Evolutionary conservation across 2,113 vertebrate species (phyloP), one percentile per base, ranked within the genome.

Genomic region (Synchiropus splendidus): DNA sequence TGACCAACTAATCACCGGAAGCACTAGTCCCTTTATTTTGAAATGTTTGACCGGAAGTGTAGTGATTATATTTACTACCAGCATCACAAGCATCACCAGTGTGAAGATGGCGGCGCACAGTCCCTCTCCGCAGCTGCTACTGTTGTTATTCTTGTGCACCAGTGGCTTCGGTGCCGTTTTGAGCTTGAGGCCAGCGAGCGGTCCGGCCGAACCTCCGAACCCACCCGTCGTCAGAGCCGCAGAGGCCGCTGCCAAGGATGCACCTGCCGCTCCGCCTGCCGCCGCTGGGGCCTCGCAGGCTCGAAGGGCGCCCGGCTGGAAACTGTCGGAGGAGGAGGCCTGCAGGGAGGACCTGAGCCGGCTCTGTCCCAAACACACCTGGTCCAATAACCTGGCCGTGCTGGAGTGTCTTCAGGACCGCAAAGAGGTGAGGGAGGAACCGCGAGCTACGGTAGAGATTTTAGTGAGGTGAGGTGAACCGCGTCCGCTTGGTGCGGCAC

Each of bases 341-440:
- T 97, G 93, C 68, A 80, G 89, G 62, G 92, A 92, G 57, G 93
- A 97, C 83, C 84, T 97, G 83, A 84, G 68, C 75, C 87, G 92
- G 42, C 84, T 95, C 65, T 98, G 93, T 61, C 89, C 92, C 51
- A 91, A 90, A 67, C 89, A 94, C 75, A 91, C 90, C 76, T 97
- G 94, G 93, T 88, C 81, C 74, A 97, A 95, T 85, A 96, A 94
- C 84, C 87, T 98, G 77, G 91, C 91, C 45, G 91, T 94, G 58
- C 89, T 97, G 39, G 92, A 98, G 79, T 98, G 94, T 30, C 77
- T 98, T 56, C 93, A 95, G 78, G 94, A 96, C 65, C 85, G 89
- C 56, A 84, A 88, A 45, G 94, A 96, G 89, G 94, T 98, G 64
- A 84, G 57, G n/a, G n/a, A n/a, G n/a, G n/a, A n/a, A n/a, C n/a